Evolutionary conservation across 1,140 invertebrate genomes (phyloP), one percentile per base, ranked within the genome.

Genomic region (Stenopsyche tienmushanensis): DNA sequence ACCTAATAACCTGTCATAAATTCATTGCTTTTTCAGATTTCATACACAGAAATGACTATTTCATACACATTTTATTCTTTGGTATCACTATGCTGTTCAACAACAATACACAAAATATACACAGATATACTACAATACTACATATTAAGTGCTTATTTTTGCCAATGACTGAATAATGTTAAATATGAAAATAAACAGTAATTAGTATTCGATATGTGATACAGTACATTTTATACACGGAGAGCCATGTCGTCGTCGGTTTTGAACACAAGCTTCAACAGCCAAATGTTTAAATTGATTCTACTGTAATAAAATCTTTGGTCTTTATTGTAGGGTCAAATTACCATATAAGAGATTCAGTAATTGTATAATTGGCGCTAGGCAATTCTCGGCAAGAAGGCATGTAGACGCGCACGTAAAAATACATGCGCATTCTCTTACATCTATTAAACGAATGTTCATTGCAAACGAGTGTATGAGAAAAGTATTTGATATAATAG

Each of bases 331-430:
- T 55, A 17, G 20, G 26, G 39, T 34, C n/a, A 18, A 17, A 17
- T 3, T 57, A 42, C 34, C 20, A 41, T 34, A 42, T 20, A 8
- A 17, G 54, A 57, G 42, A 54, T 34, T 3, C 17, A 34, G 52
- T 34, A 18, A 54, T 54, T 42, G 29, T 53, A 57, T 10, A 9
- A 24, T 57, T 42, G 44, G 54, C 54, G 20, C 20, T 60, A 60
- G 57, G 57, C 57, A 60, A 47, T 60, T 60, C 42, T 45, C 25
- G 57, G 42, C 57, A 47, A 60, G 57, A 60, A 60, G 57, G 57
- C 57, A 60, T 60, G 21, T 47, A 42, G n/a, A 44, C 44, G 44
- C 20, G 34, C 18, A 44, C 44, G 13, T 41, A 57, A 3, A 41
- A 17, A 23, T 57, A 18, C 54, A 42, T 44, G 34, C 20, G 18